Evolutionary conservation across 2,888 invertebrate species (phyloP), one percentile per base, ranked within the genome.

Genomic region (Caenorhabditis uteleia): DNA sequence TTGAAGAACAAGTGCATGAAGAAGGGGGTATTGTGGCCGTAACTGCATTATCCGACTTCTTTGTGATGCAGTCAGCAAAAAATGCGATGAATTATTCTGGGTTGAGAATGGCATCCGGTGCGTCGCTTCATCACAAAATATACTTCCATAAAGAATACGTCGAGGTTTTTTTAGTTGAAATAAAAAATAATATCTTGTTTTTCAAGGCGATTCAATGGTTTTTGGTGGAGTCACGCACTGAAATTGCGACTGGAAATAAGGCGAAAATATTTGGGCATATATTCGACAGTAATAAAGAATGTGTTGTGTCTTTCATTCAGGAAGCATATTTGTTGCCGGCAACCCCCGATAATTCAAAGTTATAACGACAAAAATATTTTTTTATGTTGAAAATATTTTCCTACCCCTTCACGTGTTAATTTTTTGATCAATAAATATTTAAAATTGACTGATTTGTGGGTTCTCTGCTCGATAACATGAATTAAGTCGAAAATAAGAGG

Each of bases 131-230:
- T 59, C 65, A 65, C 20, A 65, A 59, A 42, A 54, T 65, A 0
- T 39, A 65, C 21, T 65, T 65, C 34, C 59, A 65, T 51, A 47
- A 49, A 7, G 58, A 65, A 4, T 39, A 34, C 26, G 54, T 58
- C 4, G 57, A 64, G 49, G 64, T 64, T 23, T n/a, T 6, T 3
- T 8, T 18, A 16, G 29, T 16, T 29, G 6, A 14, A n/a, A 33
- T 40, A 29, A 45, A 21, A 18, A 34, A 42, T n/a, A 49, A 20
- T 14, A 16, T n/a, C n/a, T 31, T n/a, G n/a, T n/a, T n/a, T n/a
- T n/a, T n/a, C n/a, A n/a, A n/a, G 64, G 64, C 57, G 14, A 49
- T 39, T 18, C 65, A 65, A 34, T 65, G 65, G 65, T 65, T 65
- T 23, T 26, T 59, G 0, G 59, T 65, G 5, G 45, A 64, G 31